Evolutionary conservation across 1,140 invertebrate genomes (phyloP).

Genomic region (Nephila pilipes): DNA sequence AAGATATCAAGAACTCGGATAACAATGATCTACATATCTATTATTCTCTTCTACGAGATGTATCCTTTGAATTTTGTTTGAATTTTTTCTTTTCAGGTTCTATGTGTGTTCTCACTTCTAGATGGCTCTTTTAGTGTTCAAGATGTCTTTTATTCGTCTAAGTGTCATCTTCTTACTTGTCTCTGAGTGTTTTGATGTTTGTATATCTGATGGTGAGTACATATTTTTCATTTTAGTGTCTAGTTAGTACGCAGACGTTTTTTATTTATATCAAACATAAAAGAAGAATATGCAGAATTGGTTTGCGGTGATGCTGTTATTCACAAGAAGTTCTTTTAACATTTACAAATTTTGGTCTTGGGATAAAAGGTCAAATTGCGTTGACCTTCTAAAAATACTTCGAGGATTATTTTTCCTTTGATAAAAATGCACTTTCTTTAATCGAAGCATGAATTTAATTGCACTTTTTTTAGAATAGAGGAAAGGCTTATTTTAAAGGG

Average conservation of each 20-base stretch:
- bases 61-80: conserved; percentile 71
- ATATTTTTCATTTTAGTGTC: background rate
- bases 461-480: no score
- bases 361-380: no score
- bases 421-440: no score
- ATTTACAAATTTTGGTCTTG: no score
- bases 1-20: conserved; percentile 31
- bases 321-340: no score
- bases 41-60: background rate
- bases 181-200: conserved; percentile 70
- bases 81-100: conserved; percentile 71
- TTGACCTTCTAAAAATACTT: no score
- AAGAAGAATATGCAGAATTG: background rate
- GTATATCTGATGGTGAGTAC: conserved; percentile 64
- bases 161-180: conserved; percentile 68
- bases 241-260: background rate
- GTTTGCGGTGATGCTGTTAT: background rate
- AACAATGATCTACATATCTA: background rate
- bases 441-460: no score
- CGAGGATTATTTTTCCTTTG: no score
- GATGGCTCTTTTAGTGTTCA: conserved; percentile 56
- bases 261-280: background rate
- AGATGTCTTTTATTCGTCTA: conserved; percentile 61
- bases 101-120: conserved; percentile 55
- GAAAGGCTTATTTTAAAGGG: no score